These are phyloP conservation scores for Halocynthia aurantium DNA, from an alignment of 23 tunicate species.

Conservation along the genomic window DNA sequence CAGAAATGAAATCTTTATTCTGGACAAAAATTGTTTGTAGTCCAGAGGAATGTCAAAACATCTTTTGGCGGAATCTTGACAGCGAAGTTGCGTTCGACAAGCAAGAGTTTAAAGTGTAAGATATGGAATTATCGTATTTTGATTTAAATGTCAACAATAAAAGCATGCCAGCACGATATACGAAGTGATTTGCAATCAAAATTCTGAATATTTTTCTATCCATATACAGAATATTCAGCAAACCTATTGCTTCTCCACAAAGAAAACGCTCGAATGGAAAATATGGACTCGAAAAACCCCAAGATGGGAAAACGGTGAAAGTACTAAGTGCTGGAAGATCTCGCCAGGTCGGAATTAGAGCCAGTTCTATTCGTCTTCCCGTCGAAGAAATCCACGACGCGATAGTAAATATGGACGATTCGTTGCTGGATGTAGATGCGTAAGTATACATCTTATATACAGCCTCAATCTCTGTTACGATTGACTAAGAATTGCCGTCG, in stretches of 20 bases:
- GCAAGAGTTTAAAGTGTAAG: slow-evolving; percentile 59
- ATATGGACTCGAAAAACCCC: slow-evolving; percentile 12
- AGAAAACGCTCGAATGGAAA: slow-evolving; percentile 8
- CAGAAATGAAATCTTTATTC: slow-evolving; percentile 63
- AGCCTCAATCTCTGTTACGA: neutral
- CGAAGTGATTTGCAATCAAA: neutral
- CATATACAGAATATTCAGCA: slow-evolving; percentile 53
- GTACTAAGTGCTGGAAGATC: slow-evolving; percentile 70
- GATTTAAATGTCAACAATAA: neutral
- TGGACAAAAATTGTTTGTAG: slow-evolving; percentile 56
- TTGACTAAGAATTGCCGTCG: no score
- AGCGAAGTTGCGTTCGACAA: slow-evolving; percentile 30
- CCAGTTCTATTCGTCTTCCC: slow-evolving; percentile 52
- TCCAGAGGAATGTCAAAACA: neutral
- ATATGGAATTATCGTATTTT: neutral
- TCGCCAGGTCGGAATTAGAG: slow-evolving; percentile 69
- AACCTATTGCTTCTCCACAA: slow-evolving; percentile 33
- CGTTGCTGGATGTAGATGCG: slow-evolving; percentile 56
- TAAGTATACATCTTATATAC: slow-evolving; percentile 20
- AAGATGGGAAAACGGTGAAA: slow-evolving; percentile 34
- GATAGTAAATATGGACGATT: slow-evolving; percentile 76
- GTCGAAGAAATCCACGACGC: slow-evolving; percentile 82
- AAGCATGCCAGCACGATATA: neutral
- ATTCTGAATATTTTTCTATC: neutral
- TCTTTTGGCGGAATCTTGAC: slow-evolving; percentile 62